Evolutionary conservation across 2,888 invertebrate genomes (phyloP), one percentile per base, ranked within the genome.

Genomic region (Drosophila mettleri): DNA sequence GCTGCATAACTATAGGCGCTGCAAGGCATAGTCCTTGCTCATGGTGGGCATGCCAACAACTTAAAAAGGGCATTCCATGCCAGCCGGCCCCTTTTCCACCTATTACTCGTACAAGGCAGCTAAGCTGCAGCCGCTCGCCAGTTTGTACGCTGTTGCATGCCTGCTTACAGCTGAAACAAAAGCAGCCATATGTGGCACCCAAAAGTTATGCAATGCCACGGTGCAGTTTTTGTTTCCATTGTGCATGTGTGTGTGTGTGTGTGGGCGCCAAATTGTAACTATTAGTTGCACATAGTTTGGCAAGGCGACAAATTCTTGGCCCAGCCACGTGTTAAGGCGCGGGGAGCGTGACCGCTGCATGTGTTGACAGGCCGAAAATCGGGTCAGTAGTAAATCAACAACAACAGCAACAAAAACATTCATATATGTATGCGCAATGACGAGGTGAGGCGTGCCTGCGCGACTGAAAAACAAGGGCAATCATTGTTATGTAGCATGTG

Each of bases 301-400:
- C 74, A 74, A 55, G 79, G 88, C 86, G 82, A 75, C 88, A 87
- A 82, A 87, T 82, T 83, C 68, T 83, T 71, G 61, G 54, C 59
- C 64, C 45, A 65, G 78, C 69, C 69, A 74, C 71, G 81, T 71
- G 64, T 60, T 43, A 61, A 36, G 38, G 54, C 20, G 41, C 18
- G 46, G 38, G 54, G 57, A 22, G 38, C 63, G 62, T 53, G 49
- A 66, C 69, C 52, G 64, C 46, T 70, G 81, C 81, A 69, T 82
- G 80, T 86, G 86, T 77, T 86, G 80, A 88, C 89, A 78, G 74
- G 80, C 83, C 73, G 83, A 88, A 86, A 85, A 86, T 88, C 84
- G 87, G 85, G 85, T 85, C 84, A 85, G 87, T 82, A 88, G 88
- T 86, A 84, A 84, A 88, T 85, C 88, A 85, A 78, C 86, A 85